phyloP scores from a whole-genome alignment of 2,113 vertebrate genomes.

The Opisthocomus hoazin region DNA sequence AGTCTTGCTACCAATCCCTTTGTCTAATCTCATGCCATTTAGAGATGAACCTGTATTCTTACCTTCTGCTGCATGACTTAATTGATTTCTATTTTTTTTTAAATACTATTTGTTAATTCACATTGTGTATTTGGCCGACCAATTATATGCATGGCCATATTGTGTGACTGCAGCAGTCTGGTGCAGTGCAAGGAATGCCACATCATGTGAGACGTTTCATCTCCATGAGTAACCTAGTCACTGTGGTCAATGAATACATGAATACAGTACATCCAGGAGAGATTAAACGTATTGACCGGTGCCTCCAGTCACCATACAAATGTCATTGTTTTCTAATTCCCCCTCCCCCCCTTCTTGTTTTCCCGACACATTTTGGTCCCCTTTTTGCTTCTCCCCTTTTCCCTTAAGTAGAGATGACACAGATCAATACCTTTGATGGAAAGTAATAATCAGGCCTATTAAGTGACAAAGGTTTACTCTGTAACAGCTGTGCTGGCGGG shows the following conservation, averaged over 20 bases:
- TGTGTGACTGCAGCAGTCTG: conserved; percentile 46
- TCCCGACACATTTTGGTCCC: conserved; percentile 52
- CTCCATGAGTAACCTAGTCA: conserved; percentile 12
- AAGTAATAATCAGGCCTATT: conserved; percentile 99
- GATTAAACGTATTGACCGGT: background rate
- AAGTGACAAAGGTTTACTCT: conserved; percentile 99
- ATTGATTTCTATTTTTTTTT: conserved; percentile 19
- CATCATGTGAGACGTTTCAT: conserved; percentile 24
- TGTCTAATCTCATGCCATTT: background rate
- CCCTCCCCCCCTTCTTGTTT: conserved; percentile 24
- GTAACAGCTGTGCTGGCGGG: conserved; percentile 99
- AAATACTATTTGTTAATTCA: conserved; percentile 52
- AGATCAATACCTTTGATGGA: conserved; percentile 99
- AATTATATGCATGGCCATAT: conserved; percentile 50
- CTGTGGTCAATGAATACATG: background rate
- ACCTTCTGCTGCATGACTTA: conserved; percentile 25
- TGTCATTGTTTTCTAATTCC: background rate
- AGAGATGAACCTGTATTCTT: conserved; percentile 38
- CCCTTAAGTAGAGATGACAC: conserved; percentile 89
- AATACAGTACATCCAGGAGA: conserved; percentile 13
- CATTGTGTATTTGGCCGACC: background rate
- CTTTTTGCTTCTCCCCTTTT: conserved; percentile 65
- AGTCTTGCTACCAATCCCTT: background rate
- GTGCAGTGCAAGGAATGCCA: background rate
- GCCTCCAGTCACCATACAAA: background rate